These are phyloP conservation scores for Drosophila aff. DNA, from an alignment of 1,140 invertebrate species.

Conservation along the genomic window DNA sequence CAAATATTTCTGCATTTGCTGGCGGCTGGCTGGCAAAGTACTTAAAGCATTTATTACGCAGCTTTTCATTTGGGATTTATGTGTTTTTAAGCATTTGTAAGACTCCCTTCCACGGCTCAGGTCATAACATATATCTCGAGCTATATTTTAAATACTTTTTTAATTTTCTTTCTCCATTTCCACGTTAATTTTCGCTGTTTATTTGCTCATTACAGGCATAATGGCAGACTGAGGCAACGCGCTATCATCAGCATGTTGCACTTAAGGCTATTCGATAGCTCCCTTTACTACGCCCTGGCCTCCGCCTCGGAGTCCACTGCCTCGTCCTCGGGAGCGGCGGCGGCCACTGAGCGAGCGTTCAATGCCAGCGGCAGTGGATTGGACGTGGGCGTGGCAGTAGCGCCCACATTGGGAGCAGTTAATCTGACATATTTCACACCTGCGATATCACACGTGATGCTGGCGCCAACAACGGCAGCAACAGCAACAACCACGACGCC, in stretches of 20 bases:
- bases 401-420: slow-evolving; percentile 41
- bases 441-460: slow-evolving; percentile 76
- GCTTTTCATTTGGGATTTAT: slow-evolving; percentile 66
- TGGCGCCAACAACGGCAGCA: slow-evolving; percentile 61
- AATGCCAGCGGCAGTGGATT: slow-evolving; percentile 46
- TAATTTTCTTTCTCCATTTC: slow-evolving; percentile 26
- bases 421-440: slow-evolving; percentile 79
- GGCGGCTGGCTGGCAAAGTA: slow-evolving; percentile 43
- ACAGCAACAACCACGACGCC: slow-evolving; percentile 9
- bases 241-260: slow-evolving; percentile 57
- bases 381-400: slow-evolving; percentile 9
- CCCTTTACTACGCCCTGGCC: slow-evolving; percentile 60
- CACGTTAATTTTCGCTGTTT: slow-evolving; percentile 16
- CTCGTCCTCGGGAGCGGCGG: slow-evolving; percentile 5
- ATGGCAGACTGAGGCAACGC: slow-evolving; percentile 20
- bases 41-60: slow-evolving; percentile 69
- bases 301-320: slow-evolving; percentile 35
- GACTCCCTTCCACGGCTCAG: neutral
- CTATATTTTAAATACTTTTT: slow-evolving; percentile 49
- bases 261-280: slow-evolving; percentile 72
- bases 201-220: slow-evolving; percentile 25
- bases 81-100: slow-evolving; percentile 43
- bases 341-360: slow-evolving; percentile 15
- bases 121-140: slow-evolving; percentile 20
- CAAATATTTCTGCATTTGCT: slow-evolving; percentile 54